Conservation (phyloP, 2,113 vertebrate species). For the Haemorhous mexicanus region DNA sequence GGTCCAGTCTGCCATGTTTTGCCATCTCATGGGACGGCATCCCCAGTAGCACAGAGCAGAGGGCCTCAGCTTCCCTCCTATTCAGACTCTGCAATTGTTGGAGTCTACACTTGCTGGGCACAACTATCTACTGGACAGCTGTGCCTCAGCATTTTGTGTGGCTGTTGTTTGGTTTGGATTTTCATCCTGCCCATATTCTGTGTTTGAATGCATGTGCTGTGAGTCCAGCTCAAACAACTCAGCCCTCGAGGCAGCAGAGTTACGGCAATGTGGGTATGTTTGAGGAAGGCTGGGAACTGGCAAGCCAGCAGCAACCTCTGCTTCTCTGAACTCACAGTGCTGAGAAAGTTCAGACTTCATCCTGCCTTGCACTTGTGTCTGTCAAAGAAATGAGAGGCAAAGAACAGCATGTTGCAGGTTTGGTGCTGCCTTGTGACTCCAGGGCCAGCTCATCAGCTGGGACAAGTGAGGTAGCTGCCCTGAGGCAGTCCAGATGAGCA, state of each 20-base stretch:
- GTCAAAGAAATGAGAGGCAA: neutral
- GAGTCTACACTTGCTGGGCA: neutral
- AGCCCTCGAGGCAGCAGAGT: neutral
- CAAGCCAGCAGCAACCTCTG: neutral
- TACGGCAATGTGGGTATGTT: neutral
- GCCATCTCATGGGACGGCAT: neutral
- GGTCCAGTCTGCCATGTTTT: neutral
- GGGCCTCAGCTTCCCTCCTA: neutral
- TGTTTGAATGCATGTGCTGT: rapidly evolving
- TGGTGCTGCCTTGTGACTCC: neutral
- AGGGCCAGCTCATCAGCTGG: neutral
- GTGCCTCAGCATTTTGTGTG: rapidly evolving
- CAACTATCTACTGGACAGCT: neutral
- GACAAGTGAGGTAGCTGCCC: neutral
- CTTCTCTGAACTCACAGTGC: neutral
- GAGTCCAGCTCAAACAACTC: neutral
- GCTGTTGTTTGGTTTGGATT: neutral
- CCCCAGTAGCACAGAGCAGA: neutral
- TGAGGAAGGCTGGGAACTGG: neutral
- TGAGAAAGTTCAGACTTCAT: neutral
- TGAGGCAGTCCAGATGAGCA: constrained; percentile 19
- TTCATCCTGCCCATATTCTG: neutral
- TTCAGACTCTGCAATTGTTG: neutral
- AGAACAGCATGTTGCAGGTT: neutral
- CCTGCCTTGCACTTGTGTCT: neutral